These are phyloP conservation scores for Drosophila trapezifrons DNA, from an alignment of 1,140 invertebrate genomes.

Conservation along the genomic window DNA sequence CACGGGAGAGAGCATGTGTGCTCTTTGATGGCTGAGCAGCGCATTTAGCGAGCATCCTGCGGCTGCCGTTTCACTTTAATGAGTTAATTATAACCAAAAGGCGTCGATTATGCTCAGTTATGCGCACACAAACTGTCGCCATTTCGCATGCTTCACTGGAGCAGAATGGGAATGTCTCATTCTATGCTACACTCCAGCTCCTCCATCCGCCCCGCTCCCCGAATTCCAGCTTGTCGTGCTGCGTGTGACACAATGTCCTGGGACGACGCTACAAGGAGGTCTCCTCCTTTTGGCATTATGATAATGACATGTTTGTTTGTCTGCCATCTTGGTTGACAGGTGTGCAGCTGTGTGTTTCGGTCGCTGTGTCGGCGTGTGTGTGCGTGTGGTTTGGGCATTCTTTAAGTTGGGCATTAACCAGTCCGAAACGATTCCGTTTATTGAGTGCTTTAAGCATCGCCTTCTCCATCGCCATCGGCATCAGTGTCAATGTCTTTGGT, in stretches of 20 bases:
- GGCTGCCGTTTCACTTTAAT: slow-evolving; percentile 81
- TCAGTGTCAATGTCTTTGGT: slow-evolving; percentile 50
- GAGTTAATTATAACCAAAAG: slow-evolving; percentile 83
- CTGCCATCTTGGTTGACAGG: slow-evolving; percentile 46
- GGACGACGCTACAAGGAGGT: slow-evolving; percentile 46
- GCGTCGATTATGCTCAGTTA: slow-evolving; percentile 83
- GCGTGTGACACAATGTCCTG: slow-evolving; percentile 46
- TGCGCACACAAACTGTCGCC: slow-evolving; percentile 82
- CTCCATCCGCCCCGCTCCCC: too few species aligned
- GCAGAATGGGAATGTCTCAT: slow-evolving; percentile 70
- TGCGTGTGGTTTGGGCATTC: slow-evolving; percentile 37
- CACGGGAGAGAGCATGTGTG: slow-evolving; percentile 64
- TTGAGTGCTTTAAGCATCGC: slow-evolving; percentile 67
- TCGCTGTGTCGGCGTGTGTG: slow-evolving; percentile 14
- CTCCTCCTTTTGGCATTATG: slow-evolving; percentile 69
- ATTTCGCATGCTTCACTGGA: slow-evolving; percentile 76
- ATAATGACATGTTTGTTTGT: slow-evolving; percentile 81
- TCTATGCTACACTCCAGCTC: slow-evolving; percentile 14
- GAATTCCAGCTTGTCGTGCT: slow-evolving; percentile 40
- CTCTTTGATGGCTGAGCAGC: slow-evolving; percentile 75
- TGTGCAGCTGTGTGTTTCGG: slow-evolving; percentile 14
- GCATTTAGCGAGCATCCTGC: slow-evolving; percentile 73
- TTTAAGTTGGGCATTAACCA: slow-evolving; percentile 61
- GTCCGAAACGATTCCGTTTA: slow-evolving; percentile 72
- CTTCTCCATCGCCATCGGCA: slow-evolving; percentile 4